These are phyloP conservation scores for Pterocles gutturalis DNA, from an alignment of 2,113 vertebrate genomes.

Conservation along the genomic window DNA sequence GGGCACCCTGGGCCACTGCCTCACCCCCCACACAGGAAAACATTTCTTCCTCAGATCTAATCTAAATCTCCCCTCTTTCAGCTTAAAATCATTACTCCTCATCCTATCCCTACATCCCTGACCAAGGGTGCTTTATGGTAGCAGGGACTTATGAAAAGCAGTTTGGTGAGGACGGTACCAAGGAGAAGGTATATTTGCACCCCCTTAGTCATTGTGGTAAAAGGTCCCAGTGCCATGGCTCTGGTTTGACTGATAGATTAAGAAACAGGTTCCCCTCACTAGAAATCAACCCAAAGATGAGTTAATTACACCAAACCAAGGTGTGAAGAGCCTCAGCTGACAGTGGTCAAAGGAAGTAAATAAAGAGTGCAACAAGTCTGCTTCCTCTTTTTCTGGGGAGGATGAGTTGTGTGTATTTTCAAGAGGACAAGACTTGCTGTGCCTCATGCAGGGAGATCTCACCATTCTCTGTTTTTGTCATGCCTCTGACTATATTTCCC, in stretches of 20 bases:
- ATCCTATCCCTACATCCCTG: no score
- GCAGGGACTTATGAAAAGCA: neutral
- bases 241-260: no score
- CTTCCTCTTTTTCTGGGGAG: rapidly evolving
- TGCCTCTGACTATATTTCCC: rapidly evolving
- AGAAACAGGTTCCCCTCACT: neutral
- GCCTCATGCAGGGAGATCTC: neutral
- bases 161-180: neutral
- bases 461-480: rapidly evolving
- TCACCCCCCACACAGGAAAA: no score
- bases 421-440: neutral
- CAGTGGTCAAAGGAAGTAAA: neutral
- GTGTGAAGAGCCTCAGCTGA: neutral
- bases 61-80: no score
- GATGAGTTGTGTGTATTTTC: rapidly evolving
- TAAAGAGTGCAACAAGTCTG: rapidly evolving
- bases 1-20: no score
- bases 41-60: no score
- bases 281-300: neutral
- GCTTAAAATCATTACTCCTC: no score
- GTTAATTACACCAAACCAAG: neutral
- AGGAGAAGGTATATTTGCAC: neutral
- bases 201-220: neutral
- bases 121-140: neutral
- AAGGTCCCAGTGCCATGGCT: neutral